Base-by-base conservation (phyloP, 2,888 invertebrate genomes). In the Oligia strigilis region DNA sequence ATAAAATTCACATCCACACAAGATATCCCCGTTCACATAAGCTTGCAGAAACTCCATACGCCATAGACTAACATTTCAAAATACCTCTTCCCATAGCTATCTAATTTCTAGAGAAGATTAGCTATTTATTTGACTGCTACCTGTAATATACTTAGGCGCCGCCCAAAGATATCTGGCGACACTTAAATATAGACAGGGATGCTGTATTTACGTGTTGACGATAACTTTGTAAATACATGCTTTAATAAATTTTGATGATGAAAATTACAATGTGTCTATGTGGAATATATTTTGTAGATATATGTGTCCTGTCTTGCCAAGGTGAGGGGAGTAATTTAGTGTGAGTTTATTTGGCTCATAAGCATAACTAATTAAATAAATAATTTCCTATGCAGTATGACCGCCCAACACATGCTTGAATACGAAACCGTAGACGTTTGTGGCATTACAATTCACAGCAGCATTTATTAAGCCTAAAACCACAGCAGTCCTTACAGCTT, bases 81-180 rank as follows among this genome's bases (percentile, higher is more conserved):
- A 85, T 84, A 86, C 78, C 80, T 79, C 80, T 88, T 89, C 88
- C 72, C 89, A 89, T 73, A 82, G 75, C 81, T 89, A 89, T 89
- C 89, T 66, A 80, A 84, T 89, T 82, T 82, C 88, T 81, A 83
- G 23, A 77, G 72, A 72, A 87, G 79, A 87, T 86, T 86, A 81
- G 75, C 78, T 81, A 78, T 78, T 84, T 86, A 86, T 81, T 87
- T 77, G 84, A 87, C 84, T 79, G 43, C 13, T 70, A 67, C 70
- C 23, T 52, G 80, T 83, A 67, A 85, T 85, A 80, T 85, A 83
- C 71, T 83, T 29, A 80, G 80, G 87, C 84, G 87, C 85, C 80
- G 3, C 72, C 75, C 19, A 77, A 75, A 85, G 66, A 55, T 85
- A 86, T 75, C 73, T 80, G 77, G 80, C 80, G 84, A 85, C 85